Conservation (phyloP, 2,888 invertebrate species). For the Pollenia labialis region DNA sequence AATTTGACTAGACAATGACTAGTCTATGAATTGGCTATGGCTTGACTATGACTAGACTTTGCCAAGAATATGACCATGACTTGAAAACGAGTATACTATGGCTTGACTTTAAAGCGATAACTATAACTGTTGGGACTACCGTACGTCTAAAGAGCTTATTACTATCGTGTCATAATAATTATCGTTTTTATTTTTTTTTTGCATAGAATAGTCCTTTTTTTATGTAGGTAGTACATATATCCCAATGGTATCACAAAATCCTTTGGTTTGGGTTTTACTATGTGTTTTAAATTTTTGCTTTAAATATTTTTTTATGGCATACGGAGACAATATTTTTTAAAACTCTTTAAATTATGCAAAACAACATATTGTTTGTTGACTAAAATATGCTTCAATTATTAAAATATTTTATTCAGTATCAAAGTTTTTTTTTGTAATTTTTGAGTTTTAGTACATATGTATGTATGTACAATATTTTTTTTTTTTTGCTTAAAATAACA, state of each 20-base stretch:
- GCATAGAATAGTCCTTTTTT: no score
- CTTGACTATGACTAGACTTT: background rate
- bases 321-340: background rate
- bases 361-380: background rate
- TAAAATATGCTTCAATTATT: constrained; percentile 45
- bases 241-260: no score
- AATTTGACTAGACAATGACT: background rate
- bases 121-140: no score
- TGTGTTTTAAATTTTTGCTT: background rate
- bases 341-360: constrained; percentile 22
- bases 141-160: no score
- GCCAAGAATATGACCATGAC: background rate
- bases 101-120: background rate
- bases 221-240: no score
- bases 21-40: background rate
- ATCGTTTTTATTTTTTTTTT: no score
- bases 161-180: no score
- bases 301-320: background rate
- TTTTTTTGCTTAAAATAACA: background rate
- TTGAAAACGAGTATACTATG: background rate
- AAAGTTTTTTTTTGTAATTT: background rate
- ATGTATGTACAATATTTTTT: background rate
- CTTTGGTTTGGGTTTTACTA: no score
- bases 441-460: background rate
- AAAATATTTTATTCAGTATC: constrained; percentile 4